These are phyloP conservation scores for Osmerus mordax DNA, from an alignment of 2,113 vertebrate species.

Conservation along the genomic window DNA sequence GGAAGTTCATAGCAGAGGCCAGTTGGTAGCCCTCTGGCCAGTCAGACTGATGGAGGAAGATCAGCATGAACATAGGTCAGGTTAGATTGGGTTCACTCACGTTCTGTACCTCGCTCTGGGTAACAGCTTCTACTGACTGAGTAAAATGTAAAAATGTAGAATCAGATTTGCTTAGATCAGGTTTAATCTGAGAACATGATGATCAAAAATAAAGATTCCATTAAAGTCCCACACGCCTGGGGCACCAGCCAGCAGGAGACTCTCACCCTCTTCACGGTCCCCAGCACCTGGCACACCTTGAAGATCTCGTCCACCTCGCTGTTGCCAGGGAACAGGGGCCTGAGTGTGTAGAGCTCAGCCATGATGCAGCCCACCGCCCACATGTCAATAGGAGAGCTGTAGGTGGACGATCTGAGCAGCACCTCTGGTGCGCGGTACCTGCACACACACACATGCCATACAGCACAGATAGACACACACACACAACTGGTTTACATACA, in stretches of 20 bases:
- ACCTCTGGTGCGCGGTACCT: conserved; percentile 99
- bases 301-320: conserved; percentile 98
- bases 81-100: not conserved
- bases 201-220: no score
- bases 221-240: no score
- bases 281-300: conserved; percentile 98
- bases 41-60: conserved; percentile 75
- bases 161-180: no score
- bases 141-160: no score
- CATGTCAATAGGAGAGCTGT: conserved; percentile 94
- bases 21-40: conserved; percentile 96
- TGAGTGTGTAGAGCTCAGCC: conserved; percentile 92
- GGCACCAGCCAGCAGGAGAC: not conserved
- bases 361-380: conserved; percentile 99
- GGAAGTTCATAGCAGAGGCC: conserved; percentile 92
- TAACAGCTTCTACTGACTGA: not conserved
- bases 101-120: not conserved
- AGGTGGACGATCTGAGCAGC: conserved; percentile 84
- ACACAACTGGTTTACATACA: not conserved
- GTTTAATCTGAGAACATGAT: no score
- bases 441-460: conserved; percentile 10
- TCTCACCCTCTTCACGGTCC: conserved; percentile 92
- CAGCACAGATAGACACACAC: not conserved
- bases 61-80: not conserved
- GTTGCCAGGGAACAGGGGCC: conserved; percentile 96